These are phyloP conservation scores for Podarcis lilfordi DNA, from an alignment of 2,797 vertebrate genomes.

Conservation along the genomic window DNA sequence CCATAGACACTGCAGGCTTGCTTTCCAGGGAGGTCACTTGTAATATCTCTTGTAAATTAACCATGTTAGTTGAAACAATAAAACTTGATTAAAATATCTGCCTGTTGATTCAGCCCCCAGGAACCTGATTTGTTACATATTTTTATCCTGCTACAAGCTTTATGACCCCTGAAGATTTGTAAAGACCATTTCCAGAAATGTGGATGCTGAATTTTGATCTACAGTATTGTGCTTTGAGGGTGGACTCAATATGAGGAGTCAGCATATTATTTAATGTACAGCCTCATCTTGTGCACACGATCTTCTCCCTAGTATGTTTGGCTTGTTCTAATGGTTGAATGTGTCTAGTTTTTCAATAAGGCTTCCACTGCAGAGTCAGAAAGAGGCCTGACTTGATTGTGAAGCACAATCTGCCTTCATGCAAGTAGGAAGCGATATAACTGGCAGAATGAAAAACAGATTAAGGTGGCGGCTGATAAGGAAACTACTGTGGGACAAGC, in stretches of 20 bases:
- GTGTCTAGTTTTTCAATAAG: neutral
- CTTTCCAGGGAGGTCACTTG: too few species aligned
- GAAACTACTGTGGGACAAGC: constrained; percentile 56
- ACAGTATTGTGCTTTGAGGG: neutral
- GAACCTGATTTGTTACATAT: neutral
- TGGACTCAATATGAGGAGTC: neutral
- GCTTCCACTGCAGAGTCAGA: constrained; percentile 48
- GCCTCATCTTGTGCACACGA: neutral
- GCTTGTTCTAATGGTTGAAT: constrained; percentile 15
- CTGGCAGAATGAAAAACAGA: constrained; percentile 15
- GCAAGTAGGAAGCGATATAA: constrained; percentile 53
- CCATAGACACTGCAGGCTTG: too few species aligned
- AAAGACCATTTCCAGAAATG: neutral
- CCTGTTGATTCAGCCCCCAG: neutral
- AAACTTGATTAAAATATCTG: neutral
- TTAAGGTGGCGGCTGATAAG: constrained; percentile 33
- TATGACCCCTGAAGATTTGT: neutral
- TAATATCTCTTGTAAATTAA: too few species aligned
- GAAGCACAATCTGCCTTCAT: constrained; percentile 64
- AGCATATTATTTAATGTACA: neutral
- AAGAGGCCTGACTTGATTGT: constrained; percentile 49
- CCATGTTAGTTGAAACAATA: neutral
- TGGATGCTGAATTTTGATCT: neutral
- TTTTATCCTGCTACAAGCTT: neutral
- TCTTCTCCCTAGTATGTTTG: neutral